Evolutionary conservation across 2,113 vertebrate species (phyloP).

Genomic region (Noturus placidus): DNA sequence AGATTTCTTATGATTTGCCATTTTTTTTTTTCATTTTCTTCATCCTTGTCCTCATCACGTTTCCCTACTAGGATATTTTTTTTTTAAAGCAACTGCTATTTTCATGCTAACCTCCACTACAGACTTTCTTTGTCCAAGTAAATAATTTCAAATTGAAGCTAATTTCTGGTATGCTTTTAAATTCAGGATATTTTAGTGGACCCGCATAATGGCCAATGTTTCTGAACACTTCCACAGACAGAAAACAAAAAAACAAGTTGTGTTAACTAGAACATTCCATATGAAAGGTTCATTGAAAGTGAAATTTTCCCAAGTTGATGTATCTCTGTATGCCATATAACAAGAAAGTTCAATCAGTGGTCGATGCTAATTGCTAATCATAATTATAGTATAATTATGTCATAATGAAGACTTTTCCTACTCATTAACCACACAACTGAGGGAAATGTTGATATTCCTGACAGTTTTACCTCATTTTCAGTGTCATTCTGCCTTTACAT

Average conservation of each 20-base stretch:
- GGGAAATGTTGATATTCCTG: background rate
- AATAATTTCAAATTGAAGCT: background rate
- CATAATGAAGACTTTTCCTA: background rate
- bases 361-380: background rate
- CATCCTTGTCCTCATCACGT: slow-evolving; percentile 59
- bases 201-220: background rate
- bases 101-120: slow-evolving; percentile 50
- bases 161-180: background rate
- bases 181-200: background rate
- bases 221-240: background rate
- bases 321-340: background rate
- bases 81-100: slow-evolving; percentile 45
- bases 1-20: slow-evolving; percentile 36
- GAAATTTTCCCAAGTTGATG: no score
- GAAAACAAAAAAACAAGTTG: background rate
- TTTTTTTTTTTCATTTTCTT: slow-evolving; percentile 64
- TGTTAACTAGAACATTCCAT: no score
- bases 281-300: no score
- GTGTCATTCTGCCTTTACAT: background rate
- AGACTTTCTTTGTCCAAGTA: background rate
- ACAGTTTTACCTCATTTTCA: background rate
- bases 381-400: background rate
- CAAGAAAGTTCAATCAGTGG: background rate
- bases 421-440: background rate
- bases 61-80: slow-evolving; percentile 49